Conservation (phyloP, 2,113 vertebrate genomes). For the Perca fluviatilis region DNA sequence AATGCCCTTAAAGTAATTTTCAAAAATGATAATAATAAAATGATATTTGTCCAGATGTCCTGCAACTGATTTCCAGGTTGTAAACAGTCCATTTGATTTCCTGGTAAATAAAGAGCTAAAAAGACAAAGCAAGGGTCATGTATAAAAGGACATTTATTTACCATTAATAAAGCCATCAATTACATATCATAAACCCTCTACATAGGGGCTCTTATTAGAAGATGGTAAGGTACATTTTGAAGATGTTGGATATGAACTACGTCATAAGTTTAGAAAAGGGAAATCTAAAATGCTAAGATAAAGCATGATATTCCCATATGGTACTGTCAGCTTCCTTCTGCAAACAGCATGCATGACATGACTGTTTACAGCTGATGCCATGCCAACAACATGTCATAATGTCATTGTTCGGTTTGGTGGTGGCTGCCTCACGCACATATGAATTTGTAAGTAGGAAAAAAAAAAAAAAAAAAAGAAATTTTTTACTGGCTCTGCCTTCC, state of each 20-base stretch:
- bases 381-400: background rate
- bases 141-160: no score
- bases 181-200: no score
- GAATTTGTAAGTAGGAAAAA: background rate
- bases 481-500: background rate
- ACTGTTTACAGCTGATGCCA: background rate
- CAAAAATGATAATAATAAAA: no score
- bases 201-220: no score
- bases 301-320: slow-evolving; percentile 4
- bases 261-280: background rate
- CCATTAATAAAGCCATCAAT: no score
- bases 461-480: background rate
- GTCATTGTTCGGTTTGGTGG: background rate
- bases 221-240: no score
- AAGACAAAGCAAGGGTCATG: no score
- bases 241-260: background rate
- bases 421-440: slow-evolving; percentile 12
- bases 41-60: no score
- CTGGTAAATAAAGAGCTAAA: no score
- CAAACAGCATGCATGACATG: background rate
- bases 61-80: no score
- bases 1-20: no score
- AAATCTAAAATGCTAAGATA: background rate
- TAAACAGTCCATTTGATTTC: no score
- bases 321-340: slow-evolving; percentile 2